phyloP scores from a whole-genome alignment of 2,113 vertebrate genomes.

The Ptyas mucosa region DNA sequence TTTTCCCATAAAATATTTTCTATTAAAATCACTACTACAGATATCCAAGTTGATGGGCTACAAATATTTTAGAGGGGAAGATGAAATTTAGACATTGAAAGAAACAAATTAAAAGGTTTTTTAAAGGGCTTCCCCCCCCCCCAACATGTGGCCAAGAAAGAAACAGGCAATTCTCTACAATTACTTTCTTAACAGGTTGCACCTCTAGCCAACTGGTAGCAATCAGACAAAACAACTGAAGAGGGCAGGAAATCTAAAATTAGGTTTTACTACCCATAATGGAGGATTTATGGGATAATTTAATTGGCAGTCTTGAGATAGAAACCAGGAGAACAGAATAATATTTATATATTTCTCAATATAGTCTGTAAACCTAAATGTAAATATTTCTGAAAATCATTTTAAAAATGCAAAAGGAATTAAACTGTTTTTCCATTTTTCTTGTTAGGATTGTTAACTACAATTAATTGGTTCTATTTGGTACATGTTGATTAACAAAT shows the following conservation, averaged over 20 bases:
- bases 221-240: constrained; percentile 70
- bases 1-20: constrained; percentile 20
- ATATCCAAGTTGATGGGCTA: constrained; percentile 1
- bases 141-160: constrained; percentile 40
- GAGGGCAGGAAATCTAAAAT: constrained; percentile 82
- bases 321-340: constrained; percentile 62
- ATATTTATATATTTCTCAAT: constrained; percentile 69
- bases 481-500: neutral
- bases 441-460: neutral
- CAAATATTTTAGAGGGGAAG: constrained; percentile 23
- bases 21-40: constrained; percentile 32
- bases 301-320: constrained; percentile 78
- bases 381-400: constrained; percentile 43
- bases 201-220: constrained; percentile 67
- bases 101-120: constrained; percentile 38
- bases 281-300: constrained; percentile 78
- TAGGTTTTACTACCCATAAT: constrained; percentile 82
- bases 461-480: neutral
- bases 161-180: constrained; percentile 52
- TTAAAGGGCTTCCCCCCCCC: constrained; percentile 2
- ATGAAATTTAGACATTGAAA: constrained; percentile 37
- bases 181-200: constrained; percentile 50
- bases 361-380: constrained; percentile 52
- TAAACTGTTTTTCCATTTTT: constrained; percentile 11
- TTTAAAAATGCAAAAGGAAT: constrained; percentile 7